These are phyloP conservation scores for Pitangus sulphuratus DNA, from an alignment of 2,797 vertebrate genomes.

Conservation along the genomic window DNA sequence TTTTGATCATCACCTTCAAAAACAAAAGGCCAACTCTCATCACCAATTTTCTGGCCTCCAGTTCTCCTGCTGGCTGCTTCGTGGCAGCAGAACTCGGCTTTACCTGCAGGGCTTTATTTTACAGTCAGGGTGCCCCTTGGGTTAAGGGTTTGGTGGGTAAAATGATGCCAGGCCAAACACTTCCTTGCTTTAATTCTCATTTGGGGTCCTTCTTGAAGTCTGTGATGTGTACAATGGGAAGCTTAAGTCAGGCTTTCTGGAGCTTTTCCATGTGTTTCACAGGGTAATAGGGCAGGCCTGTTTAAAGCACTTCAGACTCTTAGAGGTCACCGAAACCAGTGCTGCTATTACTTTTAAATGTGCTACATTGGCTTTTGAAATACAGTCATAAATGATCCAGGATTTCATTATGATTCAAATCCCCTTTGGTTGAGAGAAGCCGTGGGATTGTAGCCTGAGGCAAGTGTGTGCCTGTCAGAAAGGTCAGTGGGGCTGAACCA, in stretches of 20 bases:
- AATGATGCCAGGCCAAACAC: not conserved
- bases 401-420: slow-evolving; percentile 18
- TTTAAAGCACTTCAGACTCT: slow-evolving; percentile 14
- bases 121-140: not conserved
- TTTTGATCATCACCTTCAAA: not conserved
- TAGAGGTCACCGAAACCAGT: slow-evolving; percentile 9
- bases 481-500: not conserved
- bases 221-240: not conserved
- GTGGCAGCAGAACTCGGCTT: not conserved
- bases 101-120: not conserved
- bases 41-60: not conserved
- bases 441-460: not conserved
- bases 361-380: not conserved
- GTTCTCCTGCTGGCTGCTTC: not conserved
- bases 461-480: not conserved
- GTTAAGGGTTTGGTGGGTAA: not conserved
- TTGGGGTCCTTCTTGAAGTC: not conserved
- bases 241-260: slow-evolving; percentile 1
- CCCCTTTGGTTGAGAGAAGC: not conserved
- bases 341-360: slow-evolving; percentile 30
- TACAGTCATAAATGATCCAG: not conserved
- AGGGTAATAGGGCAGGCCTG: not conserved
- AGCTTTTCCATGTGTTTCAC: slow-evolving; percentile 1
- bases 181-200: not conserved
- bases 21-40: not conserved